Conservation (phyloP, 2,888 invertebrate genomes). For the Silvanus unidentatus region DNA sequence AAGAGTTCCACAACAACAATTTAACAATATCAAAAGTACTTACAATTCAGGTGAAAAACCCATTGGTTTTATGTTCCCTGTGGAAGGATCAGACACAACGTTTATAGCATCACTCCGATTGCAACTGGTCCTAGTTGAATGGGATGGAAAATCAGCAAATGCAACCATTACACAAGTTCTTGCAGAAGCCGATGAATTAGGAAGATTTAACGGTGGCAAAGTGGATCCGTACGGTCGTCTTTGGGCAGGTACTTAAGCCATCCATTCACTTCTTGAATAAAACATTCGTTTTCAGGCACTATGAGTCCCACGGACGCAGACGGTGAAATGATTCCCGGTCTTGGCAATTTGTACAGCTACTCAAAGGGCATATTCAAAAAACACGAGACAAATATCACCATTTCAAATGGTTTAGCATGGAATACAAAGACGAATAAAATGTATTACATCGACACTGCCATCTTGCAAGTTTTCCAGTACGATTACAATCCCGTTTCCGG, state of each 20-base stretch:
- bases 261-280: neutral
- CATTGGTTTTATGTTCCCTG: constrained; percentile 56
- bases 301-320: constrained; percentile 23
- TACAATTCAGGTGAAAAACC: constrained; percentile 21
- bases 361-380: constrained; percentile 22
- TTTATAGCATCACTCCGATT: constrained; percentile 59
- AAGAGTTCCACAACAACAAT: neutral
- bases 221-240: constrained; percentile 61
- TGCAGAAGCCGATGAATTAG: constrained; percentile 53
- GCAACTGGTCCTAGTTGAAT: constrained; percentile 54
- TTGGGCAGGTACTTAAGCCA: constrained; percentile 29
- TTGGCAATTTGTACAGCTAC: constrained; percentile 47
- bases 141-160: constrained; percentile 54
- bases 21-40: too few relatives aligned
- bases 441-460: constrained; percentile 61
- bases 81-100: constrained; percentile 52
- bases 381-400: constrained; percentile 43
- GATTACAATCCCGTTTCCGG: constrained; percentile 49
- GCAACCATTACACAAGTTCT: constrained; percentile 47
- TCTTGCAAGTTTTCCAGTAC: constrained; percentile 59
- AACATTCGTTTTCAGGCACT: constrained; percentile 24
- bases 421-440: constrained; percentile 57
- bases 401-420: constrained; percentile 75
- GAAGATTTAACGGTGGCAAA: constrained; percentile 69
- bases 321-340: constrained; percentile 19